A percentile compares a stretch with the other conserved stretches of the same genome.
phyloP scores from a whole-genome alignment of 1,140 invertebrate genomes.

The Popillia japonica region DNA sequence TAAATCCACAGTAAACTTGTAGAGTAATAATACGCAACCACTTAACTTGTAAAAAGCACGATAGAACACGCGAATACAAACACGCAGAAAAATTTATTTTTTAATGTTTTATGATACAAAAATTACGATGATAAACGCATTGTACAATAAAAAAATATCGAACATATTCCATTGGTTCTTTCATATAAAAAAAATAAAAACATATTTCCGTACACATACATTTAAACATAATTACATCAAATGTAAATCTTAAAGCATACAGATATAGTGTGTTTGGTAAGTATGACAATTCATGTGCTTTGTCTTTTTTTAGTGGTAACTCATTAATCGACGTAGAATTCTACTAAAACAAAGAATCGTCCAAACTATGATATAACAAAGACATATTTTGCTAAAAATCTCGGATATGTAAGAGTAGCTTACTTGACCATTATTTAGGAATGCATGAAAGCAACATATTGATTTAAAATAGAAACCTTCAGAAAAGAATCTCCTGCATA shows the following conservation, averaged over 20 bases:
- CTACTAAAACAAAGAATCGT: no score
- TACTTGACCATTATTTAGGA: no score
- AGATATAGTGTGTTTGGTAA: background rate
- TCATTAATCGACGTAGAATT: background rate
- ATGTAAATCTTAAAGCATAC: constrained; percentile 9
- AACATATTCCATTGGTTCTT: constrained; percentile 16
- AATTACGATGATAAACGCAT: constrained; percentile 1
- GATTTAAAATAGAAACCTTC: no score
- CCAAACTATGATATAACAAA: no score
- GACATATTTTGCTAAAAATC: no score
- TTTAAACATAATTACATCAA: background rate
- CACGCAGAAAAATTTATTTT: constrained; percentile 2
- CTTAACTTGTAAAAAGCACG: no score
- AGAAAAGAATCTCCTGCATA: no score
- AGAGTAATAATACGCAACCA: no score
- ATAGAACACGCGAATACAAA: background rate
- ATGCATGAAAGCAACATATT: no score
- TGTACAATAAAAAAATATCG: background rate
- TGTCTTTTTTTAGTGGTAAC: background rate
- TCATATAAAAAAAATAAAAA: background rate
- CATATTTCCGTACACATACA: background rate
- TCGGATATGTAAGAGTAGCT: no score
- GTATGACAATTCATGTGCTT: background rate
- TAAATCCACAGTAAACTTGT: no score
- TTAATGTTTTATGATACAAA: constrained; percentile 24